Evolutionary conservation across 2,113 vertebrate genomes (phyloP).

Genomic region (Coregonus clupeaformis): DNA sequence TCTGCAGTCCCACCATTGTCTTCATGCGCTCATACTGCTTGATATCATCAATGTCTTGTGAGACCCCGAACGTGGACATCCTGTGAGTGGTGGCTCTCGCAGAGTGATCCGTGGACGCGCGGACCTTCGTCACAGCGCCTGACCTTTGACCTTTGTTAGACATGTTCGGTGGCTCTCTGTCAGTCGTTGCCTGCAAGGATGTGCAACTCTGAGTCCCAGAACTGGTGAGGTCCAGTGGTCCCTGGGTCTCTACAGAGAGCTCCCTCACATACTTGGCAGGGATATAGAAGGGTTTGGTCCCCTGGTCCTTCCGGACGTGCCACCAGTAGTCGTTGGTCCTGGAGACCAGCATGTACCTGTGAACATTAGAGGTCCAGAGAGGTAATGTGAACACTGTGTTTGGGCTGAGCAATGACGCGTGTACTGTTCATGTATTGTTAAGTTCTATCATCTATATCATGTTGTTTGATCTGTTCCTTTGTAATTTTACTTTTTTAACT

Average conservation of each 20-base stretch:
- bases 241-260: slow-evolving; percentile 37
- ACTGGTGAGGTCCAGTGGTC: background rate
- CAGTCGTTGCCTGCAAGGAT: background rate
- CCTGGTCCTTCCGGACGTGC: slow-evolving; percentile 80
- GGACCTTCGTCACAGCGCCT: background rate
- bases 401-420: no score
- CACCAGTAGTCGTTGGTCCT: slow-evolving; percentile 90
- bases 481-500: no score
- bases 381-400: no score
- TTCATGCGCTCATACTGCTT: slow-evolving; percentile 16
- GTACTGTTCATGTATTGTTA: no score
- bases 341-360: slow-evolving; percentile 78
- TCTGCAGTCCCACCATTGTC: background rate
- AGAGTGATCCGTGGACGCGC: background rate
- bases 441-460: no score
- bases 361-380: no score
- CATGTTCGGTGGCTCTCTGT: slow-evolving; percentile 5
- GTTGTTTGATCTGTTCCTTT: no score
- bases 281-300: slow-evolving; percentile 82
- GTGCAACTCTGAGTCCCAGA: background rate
- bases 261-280: slow-evolving; percentile 87
- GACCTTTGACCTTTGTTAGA: background rate
- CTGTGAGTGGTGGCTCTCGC: slow-evolving; percentile 12
- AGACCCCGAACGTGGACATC: slow-evolving; percentile 60
- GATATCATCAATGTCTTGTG: slow-evolving; percentile 24